Base-by-base conservation (phyloP, 2,113 vertebrate species). In the Seriola rivoliana region DNA sequence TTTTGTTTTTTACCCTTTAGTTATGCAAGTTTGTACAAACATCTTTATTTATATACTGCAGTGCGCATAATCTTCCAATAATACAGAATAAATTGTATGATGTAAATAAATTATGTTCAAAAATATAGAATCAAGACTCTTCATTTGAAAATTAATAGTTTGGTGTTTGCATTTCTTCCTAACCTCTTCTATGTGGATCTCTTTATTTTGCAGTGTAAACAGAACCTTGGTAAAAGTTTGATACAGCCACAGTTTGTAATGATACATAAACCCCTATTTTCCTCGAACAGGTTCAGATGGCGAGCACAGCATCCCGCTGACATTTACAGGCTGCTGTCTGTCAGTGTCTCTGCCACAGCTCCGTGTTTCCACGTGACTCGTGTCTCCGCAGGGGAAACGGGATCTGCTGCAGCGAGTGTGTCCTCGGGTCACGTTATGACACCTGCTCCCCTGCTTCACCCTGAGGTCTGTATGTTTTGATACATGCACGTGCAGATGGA, bases 81-180 rank as follows among this genome's bases (percentile, higher is more conserved):
- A 96, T 90, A 96, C 96, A 96, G 93, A 95, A 96, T 91, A 77
- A 97, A 96, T 95, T 96, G 96, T 97, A 97, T 96, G 95, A 96
- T 98, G 97, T 98, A 97, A 98, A 99, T 99, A 99, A 98, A 96
- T 95, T 82, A 95, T 98, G 97, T 97, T 98, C 96, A 97, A 97
- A 96, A 95, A 96, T 86, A 71, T 59, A 71, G 40, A 21, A 52
- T 44, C 17, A 9, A 64, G 57, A 60, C 21, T 38, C 6, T 50
- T 62, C 1, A 48, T 75, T 75, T 55, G 13, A 54, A 60, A 52
- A 60, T 2, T 3, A 10, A 17, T n/a, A 1, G 13, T 25, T 67
- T n/a, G 12, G 16, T 38, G 9, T 57, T 5, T 57, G n/a, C 23
- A 8, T 44, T 14, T 4, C 19, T 25, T 48, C 9, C 6, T 59